Evolutionary conservation across 2,797 vertebrate species (phyloP).

Genomic region (Schizopygopsis malacanthus): DNA sequence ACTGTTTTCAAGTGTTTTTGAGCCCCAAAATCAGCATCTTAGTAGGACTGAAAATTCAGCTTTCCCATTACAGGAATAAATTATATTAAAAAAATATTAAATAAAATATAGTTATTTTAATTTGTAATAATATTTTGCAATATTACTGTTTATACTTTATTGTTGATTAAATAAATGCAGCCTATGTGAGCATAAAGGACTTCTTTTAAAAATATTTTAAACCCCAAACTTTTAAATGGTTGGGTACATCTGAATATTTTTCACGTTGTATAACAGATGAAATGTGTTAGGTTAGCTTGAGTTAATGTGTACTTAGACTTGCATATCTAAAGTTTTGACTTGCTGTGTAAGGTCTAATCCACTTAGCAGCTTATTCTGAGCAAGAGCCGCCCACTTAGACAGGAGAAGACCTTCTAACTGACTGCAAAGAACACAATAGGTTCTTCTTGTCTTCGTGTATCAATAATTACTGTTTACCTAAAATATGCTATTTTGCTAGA

Average conservation of each 20-base stretch:
- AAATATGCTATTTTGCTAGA: neutral
- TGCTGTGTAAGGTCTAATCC: neutral
- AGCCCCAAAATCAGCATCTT: neutral
- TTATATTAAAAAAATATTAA: neutral
- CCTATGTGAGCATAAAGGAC: neutral
- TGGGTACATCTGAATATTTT: neutral
- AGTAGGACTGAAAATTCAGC: neutral
- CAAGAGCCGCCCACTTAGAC: constrained; percentile 1
- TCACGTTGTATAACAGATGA: neutral
- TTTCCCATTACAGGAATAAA: neutral
- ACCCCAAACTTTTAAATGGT: constrained; percentile 9
- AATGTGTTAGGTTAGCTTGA: neutral
- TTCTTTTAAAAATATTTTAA: neutral
- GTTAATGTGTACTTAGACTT: neutral
- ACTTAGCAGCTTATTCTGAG: neutral
- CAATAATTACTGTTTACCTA: constrained; percentile 1
- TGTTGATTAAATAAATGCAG: neutral
- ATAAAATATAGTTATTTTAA: neutral
- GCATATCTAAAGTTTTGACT: constrained; percentile 5
- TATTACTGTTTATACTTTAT: neutral
- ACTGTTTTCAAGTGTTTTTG: neutral
- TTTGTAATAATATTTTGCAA: neutral
- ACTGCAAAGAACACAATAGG: neutral
- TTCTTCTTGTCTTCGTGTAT: neutral
- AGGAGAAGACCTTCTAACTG: neutral